These are phyloP conservation scores for Enteromius unitaeniatus DNA, from an alignment of 2,797 vertebrate genomes.

Conservation along the genomic window DNA sequence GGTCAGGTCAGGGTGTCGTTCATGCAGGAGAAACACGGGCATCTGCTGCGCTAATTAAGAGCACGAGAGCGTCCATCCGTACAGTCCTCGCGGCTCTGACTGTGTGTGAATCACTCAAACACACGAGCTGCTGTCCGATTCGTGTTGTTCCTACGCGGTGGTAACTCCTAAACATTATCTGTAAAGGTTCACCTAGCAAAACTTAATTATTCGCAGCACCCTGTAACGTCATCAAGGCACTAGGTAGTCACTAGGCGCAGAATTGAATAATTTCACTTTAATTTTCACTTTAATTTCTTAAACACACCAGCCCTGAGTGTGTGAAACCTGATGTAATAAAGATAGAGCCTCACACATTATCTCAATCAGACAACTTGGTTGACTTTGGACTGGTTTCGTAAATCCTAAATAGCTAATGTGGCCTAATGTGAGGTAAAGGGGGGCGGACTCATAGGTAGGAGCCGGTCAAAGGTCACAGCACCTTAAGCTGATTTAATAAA, in stretches of 20 bases:
- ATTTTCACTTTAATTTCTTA: not conserved
- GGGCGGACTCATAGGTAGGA: constrained; percentile 64
- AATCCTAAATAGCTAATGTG: constrained; percentile 43
- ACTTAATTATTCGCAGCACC: not conserved
- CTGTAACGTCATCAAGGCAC: not conserved
- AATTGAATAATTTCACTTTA: too few species aligned
- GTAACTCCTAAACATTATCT: not conserved
- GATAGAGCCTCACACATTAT: not conserved
- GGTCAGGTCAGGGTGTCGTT: constrained; percentile 14
- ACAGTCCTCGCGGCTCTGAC: not conserved
- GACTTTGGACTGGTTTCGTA: constrained; percentile 67
- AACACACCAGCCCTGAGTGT: not conserved
- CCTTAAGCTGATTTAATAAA: not conserved
- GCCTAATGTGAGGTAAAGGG: constrained; percentile 33
- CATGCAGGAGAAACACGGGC: constrained; percentile 9
- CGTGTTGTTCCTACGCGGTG: not conserved
- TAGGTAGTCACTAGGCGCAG: too few species aligned
- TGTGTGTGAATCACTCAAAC: not conserved
- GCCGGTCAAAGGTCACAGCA: constrained; percentile 56
- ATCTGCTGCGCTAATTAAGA: constrained; percentile 38
- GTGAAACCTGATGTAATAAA: constrained; percentile 15
- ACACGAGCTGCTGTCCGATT: not conserved
- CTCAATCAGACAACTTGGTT: constrained; percentile 41
- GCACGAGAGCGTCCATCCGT: constrained; percentile 46
- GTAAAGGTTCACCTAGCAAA: not conserved